phyloP scores from a whole-genome alignment of 2,113 vertebrate species.

The Paracanthobrama guichenoti region DNA sequence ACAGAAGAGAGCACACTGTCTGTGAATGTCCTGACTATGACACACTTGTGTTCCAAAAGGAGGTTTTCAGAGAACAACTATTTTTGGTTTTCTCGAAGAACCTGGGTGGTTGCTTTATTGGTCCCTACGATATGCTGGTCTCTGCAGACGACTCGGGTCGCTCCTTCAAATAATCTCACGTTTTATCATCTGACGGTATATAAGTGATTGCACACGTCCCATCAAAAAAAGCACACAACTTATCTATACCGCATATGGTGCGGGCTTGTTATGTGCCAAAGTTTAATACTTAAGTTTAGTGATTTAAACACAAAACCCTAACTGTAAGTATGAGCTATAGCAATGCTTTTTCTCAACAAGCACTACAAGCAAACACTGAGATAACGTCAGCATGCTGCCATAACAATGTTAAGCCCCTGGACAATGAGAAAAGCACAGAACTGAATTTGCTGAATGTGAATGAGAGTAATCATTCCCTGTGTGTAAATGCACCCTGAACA shows the following conservation, averaged over 20 bases:
- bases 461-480: neutral
- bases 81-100: neutral
- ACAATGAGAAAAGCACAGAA: neutral
- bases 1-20: too few relatives aligned
- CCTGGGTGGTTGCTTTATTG: too few relatives aligned
- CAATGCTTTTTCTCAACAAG: neutral
- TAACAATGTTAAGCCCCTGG: neutral
- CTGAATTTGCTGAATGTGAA: neutral
- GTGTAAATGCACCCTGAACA: neutral
- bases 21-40: too few relatives aligned
- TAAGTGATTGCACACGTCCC: too few relatives aligned
- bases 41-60: neutral
- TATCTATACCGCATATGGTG: too few relatives aligned
- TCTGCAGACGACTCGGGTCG: too few relatives aligned
- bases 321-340: neutral
- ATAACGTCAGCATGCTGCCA: neutral
- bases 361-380: neutral
- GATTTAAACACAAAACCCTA: too few relatives aligned
- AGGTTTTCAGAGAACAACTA: neutral
- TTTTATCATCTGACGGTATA: too few relatives aligned
- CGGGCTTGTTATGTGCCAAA: too few relatives aligned
- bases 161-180: too few relatives aligned
- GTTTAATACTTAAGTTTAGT: neutral
- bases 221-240: too few relatives aligned
- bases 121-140: too few relatives aligned